Conservation (phyloP, 1,140 invertebrate species). For the Aricia agestis region DNA sequence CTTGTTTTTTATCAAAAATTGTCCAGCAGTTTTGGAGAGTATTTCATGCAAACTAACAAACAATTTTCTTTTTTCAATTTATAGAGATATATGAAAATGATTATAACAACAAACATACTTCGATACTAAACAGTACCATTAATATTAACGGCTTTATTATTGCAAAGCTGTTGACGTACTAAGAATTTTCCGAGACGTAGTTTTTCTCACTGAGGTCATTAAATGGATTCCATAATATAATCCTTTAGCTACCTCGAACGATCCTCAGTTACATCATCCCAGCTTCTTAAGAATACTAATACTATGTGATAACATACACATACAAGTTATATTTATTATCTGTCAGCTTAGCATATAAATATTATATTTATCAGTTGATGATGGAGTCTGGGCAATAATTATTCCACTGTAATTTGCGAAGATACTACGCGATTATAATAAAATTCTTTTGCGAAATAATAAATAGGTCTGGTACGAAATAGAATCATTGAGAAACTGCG, state of each 20-base stretch:
- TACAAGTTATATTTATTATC: neutral
- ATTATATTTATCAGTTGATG: neutral
- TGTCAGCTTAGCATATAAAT: neutral
- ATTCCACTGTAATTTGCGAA: neutral
- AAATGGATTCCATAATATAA: constrained; percentile 14
- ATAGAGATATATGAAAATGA: too few relatives aligned
- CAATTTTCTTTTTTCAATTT: too few relatives aligned
- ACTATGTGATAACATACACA: neutral
- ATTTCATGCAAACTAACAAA: too few relatives aligned
- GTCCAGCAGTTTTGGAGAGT: too few relatives aligned
- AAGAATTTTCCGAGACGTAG: neutral
- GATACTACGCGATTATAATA: too few relatives aligned
- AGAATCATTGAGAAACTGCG: too few relatives aligned
- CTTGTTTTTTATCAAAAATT: too few relatives aligned
- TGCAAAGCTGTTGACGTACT: neutral
- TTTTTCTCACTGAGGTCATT: neutral
- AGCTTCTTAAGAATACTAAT: neutral
- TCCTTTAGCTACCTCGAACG: constrained; percentile 24
- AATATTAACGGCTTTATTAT: neutral
- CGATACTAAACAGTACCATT: too few relatives aligned
- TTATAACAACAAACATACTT: too few relatives aligned
- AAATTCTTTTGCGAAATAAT: too few relatives aligned
- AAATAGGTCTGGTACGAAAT: too few relatives aligned
- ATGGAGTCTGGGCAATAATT: neutral
- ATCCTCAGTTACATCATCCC: constrained; percentile 3